Base-by-base conservation (phyloP, 2,888 invertebrate genomes). In the Pollenia griseotomentosa region DNA sequence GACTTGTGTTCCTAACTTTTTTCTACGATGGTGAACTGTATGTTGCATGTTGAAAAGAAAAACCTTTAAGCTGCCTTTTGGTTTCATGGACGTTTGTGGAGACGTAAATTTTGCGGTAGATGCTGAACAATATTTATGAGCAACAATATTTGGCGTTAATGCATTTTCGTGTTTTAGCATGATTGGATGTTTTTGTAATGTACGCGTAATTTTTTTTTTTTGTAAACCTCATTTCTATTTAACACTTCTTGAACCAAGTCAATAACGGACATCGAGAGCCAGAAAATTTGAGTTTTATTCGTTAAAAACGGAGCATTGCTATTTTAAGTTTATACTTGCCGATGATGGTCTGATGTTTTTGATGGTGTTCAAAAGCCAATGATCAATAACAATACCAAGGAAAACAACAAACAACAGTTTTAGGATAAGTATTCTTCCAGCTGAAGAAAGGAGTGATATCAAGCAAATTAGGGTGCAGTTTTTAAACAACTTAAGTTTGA, bases 111-210 rank as follows among this genome's bases (percentile, higher is more conserved):
- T 70, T 66, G 71, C 59, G 55, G 44, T 85, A 63, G 74, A 59
- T 84, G 81, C 84, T 87, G 51, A 84, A 88, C 87, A 91, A 92
- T 92, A 93, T 93, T 93, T 93, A 93, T 93, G 93, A 93, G 92
- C 92, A 90, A 87, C 93, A 92, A 93, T 93, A 92, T 93, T 92
- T 91, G 92, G 92, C 87, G 87, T 93, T 93, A 93, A 93, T 93
- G 92, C 92, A 92, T 92, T 93, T 92, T 92, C 92, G 91, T 93
- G 93, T 93, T 92, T 91, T 90, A 90, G 90, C 91, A 91, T 91
- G 92, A 92, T 92, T 92, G 87, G 87, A 90, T 91, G 90, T 90
- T 91, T 91, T 92, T 19, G 91, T 91, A 91, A 92, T 92, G 91
- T 91, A 90, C 91, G 91, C 91, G 90, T 89, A 89, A 68, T 80